These are phyloP conservation scores for Melanerpes formicivorus DNA, from an alignment of 2,113 vertebrate genomes.

Conservation along the genomic window DNA sequence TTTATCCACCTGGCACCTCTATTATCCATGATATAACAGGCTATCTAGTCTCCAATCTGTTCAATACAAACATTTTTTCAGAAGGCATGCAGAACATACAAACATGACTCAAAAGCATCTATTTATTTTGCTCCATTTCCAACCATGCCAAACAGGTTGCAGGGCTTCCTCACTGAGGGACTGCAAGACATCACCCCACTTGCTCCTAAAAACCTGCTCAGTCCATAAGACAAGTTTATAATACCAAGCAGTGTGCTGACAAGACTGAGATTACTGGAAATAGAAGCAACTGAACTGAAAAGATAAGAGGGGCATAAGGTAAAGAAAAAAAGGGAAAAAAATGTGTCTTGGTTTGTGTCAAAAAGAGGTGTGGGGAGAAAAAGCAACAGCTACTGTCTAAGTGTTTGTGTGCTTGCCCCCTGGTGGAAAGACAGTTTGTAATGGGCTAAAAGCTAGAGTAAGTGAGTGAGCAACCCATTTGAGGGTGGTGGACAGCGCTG, in stretches of 20 bases:
- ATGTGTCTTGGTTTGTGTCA: background rate
- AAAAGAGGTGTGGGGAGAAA: background rate
- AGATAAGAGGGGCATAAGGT: background rate
- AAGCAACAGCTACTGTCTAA: background rate
- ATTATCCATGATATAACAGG: background rate
- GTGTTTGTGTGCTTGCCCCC: slow-evolving; percentile 16
- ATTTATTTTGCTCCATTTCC: background rate
- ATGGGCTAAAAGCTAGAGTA: background rate
- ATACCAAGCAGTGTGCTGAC: background rate
- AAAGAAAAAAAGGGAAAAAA: background rate
- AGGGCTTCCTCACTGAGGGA: background rate
- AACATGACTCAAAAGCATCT: background rate
- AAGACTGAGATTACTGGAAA: background rate
- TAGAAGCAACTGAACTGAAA: background rate
- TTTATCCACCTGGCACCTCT: background rate
- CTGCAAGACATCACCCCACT: background rate
- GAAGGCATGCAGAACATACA: background rate
- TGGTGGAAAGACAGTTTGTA: slow-evolving; percentile 27
- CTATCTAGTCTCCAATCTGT: background rate
- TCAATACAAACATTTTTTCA: background rate
- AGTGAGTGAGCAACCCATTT: background rate
- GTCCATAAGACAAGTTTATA: background rate
- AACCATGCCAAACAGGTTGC: background rate
- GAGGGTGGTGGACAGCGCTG: background rate
- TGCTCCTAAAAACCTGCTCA: background rate